A percentile compares a stretch with the other conserved stretches of the same genome.
Evolutionary conservation across 2,888 invertebrate genomes (phyloP).

Genomic region (Bugula neritina): DNA sequence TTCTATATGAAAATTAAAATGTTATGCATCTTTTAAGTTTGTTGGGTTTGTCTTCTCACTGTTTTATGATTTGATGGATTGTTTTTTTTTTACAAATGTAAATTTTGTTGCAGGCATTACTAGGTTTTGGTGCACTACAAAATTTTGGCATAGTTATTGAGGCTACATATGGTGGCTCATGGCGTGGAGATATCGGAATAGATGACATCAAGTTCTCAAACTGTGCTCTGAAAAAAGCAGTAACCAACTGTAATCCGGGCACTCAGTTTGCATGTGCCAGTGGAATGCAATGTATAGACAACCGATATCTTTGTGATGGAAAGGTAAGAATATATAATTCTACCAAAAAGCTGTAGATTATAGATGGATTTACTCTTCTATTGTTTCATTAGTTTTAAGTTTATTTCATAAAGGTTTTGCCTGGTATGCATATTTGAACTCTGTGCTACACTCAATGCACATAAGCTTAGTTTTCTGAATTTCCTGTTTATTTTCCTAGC

Average conservation of each 20-base stretch:
- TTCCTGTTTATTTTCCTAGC: not conserved
- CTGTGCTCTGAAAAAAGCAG: conserved; percentile 35
- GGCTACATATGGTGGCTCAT: conserved; percentile 29
- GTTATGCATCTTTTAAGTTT: too few species aligned
- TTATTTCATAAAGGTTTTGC: too few species aligned
- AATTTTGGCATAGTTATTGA: conserved; percentile 18
- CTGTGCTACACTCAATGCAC: too few species aligned
- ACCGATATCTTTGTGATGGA: conserved; percentile 36
- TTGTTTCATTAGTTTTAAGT: not conserved
- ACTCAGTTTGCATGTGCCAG: conserved; percentile 37
- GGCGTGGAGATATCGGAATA: conserved; percentile 31
- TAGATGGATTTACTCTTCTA: not conserved
- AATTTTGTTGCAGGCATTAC: not conserved
- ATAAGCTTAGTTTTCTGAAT: too few species aligned
- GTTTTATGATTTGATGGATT: too few species aligned
- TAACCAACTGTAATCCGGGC: conserved; percentile 32
- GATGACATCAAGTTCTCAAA: conserved; percentile 32
- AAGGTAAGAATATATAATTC: conserved; percentile 33
- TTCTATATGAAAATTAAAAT: too few species aligned
- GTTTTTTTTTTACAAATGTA: too few species aligned
- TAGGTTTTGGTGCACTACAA: not conserved
- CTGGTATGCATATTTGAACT: too few species aligned
- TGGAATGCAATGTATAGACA: conserved; percentile 35
- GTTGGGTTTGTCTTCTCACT: too few species aligned
- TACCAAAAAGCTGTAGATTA: too few species aligned